A percentile compares a stretch with the other conserved stretches of the same genome.
These are phyloP conservation scores for Belgica antarctica DNA, from an alignment of 2,888 invertebrate species.

Conservation along the genomic window DNA sequence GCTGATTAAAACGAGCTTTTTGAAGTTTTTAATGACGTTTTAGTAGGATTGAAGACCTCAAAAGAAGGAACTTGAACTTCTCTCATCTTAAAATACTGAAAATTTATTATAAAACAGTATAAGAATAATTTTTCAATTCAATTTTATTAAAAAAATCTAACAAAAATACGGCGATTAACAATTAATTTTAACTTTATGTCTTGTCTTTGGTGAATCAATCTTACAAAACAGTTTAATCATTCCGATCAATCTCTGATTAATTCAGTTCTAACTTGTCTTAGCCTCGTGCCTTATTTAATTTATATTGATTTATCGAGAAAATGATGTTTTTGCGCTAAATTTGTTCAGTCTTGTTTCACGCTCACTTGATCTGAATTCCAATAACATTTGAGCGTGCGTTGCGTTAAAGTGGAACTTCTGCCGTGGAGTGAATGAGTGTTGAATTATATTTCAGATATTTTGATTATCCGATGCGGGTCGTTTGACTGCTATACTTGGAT, in stretches of 20 bases:
- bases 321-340: neutral
- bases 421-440: neutral
- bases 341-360: neutral
- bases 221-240: neutral
- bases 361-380: conserved; percentile 3
- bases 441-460: neutral
- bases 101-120: too few species aligned
- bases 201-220: neutral
- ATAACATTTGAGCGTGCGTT: neutral
- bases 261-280: neutral
- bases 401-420: conserved; percentile 9
- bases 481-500: neutral
- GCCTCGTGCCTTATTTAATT: neutral
- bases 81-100: neutral
- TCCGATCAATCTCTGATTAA: neutral
- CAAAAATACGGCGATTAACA: too few species aligned
- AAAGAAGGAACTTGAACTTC: neutral
- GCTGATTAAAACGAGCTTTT: too few species aligned
- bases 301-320: conserved; percentile 10
- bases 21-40: too few species aligned
- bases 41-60: neutral
- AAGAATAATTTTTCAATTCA: too few species aligned
- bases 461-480: neutral
- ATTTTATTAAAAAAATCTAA: neutral
- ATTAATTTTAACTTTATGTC: neutral